Base-by-base conservation (phyloP, 2,888 invertebrate species). In the Nasonovia ribisnigri region DNA sequence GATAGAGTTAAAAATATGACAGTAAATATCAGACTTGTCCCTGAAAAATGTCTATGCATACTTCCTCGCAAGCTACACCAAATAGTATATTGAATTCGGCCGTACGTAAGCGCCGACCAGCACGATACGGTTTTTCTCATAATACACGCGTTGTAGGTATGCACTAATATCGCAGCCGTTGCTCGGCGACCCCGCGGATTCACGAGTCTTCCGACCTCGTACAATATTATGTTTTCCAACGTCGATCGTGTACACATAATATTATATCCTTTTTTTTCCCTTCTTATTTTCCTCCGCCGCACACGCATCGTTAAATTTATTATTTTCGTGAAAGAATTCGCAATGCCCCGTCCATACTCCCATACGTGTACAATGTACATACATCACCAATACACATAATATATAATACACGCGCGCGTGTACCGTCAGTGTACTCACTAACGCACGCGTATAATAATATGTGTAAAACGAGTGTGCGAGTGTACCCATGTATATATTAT, bases 271-370 rank as follows among this genome's bases (percentile, higher is more conserved):
- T 77, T 36, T 77, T 77, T 77, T 77, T 20, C 20, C 2, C 20
- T 20, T 29, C 20, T 77, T 6, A 3, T 77, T 77, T 36, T 77
- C 77, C 77, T 77, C 36, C 29, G 26, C 54, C 88, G 36, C 43
- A 54, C 26, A 36, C 77, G 90, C 46, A 48, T 36, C 90, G 48
- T 90, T 48, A 54, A 84, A 91, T 91, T 84, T 91, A 91, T 91
- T 91, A 91, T 91, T 91, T 91, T 91, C 91, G 91, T 84, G 91
- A 91, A 54, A 84, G 91, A 54, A 91, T 84, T 77, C 48, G 26
- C 77, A 77, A 29, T 29, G 3, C 48, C 29, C 36, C 20, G 77
- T 36, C 8, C 57, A 16, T 42, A 10, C 8, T 16, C 51, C 51
- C 57, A 43, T 42, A 10, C 10, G 60, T 24, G 48, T 77, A 54